Base-by-base conservation (phyloP, 2,888 invertebrate genomes). In the Drosophila testacea region DNA sequence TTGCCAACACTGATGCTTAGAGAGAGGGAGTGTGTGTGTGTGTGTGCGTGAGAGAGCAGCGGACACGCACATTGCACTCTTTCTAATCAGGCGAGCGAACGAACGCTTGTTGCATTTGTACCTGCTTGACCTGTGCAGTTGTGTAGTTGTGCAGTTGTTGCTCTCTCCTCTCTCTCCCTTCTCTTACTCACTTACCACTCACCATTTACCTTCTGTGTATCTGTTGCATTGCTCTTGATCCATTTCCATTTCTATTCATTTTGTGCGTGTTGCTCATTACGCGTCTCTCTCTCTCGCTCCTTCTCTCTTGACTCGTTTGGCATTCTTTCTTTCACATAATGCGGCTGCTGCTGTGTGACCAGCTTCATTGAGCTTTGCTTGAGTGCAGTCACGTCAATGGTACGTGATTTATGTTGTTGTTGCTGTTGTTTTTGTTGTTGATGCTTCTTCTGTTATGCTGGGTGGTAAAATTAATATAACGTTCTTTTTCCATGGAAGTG, bases 71-170 rank as follows among this genome's bases (percentile, higher is more conserved):
- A 75, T 75, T 81, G 83, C 72, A 82, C 86, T 85, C 83, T 80
- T 84, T 84, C 86, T 88, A 88, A 83, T 85, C 88, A 83, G 83
- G 72, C 75, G 73, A 84, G 82, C 82, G 79, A 70, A 63, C 66
- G 72, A 74, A 55, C 73, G 88, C 81, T 87, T 84, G 88, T 88
- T 88, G 88, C 83, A 85, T 88, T 88, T 87, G 88, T 84, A 84
- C 83, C 83, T 84, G 83, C 88, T 88, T 84, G 83, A 88, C 83
- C 83, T 85, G 86, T 69, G 63, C 34, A 65, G 44, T 63, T 64
- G 65, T 22, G 22, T 3, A 22, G 22, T 57, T 68, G 61, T 62
- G 16, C 22, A 22, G 22, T 57, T 68, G 61, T 62, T 62, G 46
- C 47, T 38, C n/a, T 48, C 41, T 30, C 34, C 22, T 46, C 16